Conservation (phyloP, 2,888 invertebrate species). For the Ochropleura leucogaster region DNA sequence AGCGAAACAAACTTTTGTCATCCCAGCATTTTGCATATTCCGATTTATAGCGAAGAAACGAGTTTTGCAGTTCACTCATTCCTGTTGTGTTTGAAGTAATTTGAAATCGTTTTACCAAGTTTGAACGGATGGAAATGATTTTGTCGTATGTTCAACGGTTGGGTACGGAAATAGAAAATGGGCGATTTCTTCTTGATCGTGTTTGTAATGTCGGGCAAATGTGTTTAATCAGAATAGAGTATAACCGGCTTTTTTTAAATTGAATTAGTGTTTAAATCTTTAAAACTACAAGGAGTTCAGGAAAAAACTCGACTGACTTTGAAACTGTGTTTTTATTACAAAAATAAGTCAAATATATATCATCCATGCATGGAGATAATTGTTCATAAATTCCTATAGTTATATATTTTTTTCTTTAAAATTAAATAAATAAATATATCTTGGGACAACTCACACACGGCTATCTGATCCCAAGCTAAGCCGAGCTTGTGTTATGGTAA, state of each 20-base stretch:
- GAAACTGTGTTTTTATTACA: background rate
- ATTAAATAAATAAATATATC: no score
- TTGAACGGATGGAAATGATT: conserved; percentile 67
- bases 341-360: no score
- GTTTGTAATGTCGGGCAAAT: conserved; percentile 22
- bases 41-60: conserved; percentile 72
- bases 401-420: no score
- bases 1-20: conserved; percentile 84
- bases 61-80: conserved; percentile 62
- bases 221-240: conserved; percentile 24
- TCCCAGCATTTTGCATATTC: conserved; percentile 78
- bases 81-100: conserved; percentile 68
- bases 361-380: no score
- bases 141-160: conserved; percentile 63
- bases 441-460: no score
- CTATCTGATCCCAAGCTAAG: no score
- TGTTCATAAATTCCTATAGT: no score
- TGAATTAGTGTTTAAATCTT: conserved; percentile 2
- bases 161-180: conserved; percentile 72
- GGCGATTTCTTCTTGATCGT: conserved; percentile 29
- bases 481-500: no score
- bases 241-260: conserved; percentile 15
- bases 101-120: conserved; percentile 61
- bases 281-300: background rate
- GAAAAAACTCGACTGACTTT: background rate